A percentile compares a stretch with the other conserved stretches of the same genome.
Evolutionary conservation across 2,797 vertebrate species (phyloP).

Genomic region (Glossophaga mutica): DNA sequence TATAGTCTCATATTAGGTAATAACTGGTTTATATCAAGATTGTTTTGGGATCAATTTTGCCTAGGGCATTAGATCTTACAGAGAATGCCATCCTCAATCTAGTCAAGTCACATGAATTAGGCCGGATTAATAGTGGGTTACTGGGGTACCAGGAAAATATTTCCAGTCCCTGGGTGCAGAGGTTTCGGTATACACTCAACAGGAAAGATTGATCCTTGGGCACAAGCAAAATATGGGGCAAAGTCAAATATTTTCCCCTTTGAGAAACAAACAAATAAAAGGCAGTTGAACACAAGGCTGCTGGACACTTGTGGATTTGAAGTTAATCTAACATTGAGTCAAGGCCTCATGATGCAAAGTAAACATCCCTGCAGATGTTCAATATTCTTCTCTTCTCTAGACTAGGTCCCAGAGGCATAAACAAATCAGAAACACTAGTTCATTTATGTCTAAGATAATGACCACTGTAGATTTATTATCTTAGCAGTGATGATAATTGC

Average conservation of each 20-base stretch:
- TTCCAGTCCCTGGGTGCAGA: not conserved
- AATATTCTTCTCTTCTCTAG: not conserved
- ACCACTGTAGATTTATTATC: not conserved
- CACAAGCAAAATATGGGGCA: not conserved
- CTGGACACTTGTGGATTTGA: not conserved
- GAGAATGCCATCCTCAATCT: not conserved
- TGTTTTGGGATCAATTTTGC: not conserved
- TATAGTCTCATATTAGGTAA: not conserved
- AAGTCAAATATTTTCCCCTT: not conserved
- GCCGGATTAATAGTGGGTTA: not conserved
- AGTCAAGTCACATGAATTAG: not conserved
- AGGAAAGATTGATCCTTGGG: not conserved
- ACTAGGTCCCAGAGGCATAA: not conserved
- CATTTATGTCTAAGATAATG: not conserved
- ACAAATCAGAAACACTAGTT: slow-evolving; percentile 30
- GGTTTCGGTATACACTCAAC: not conserved
- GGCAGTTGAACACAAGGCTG: not conserved
- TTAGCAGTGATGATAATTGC: not conserved
- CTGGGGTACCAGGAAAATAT: not conserved
- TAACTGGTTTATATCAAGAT: not conserved
- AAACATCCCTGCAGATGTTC: not conserved
- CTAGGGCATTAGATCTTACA: not conserved
- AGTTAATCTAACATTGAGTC: not conserved
- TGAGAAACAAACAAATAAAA: not conserved
- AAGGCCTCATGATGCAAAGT: not conserved